These are phyloP conservation scores for Pissodes strobi DNA, from an alignment of 1,140 invertebrate genomes.

Conservation along the genomic window DNA sequence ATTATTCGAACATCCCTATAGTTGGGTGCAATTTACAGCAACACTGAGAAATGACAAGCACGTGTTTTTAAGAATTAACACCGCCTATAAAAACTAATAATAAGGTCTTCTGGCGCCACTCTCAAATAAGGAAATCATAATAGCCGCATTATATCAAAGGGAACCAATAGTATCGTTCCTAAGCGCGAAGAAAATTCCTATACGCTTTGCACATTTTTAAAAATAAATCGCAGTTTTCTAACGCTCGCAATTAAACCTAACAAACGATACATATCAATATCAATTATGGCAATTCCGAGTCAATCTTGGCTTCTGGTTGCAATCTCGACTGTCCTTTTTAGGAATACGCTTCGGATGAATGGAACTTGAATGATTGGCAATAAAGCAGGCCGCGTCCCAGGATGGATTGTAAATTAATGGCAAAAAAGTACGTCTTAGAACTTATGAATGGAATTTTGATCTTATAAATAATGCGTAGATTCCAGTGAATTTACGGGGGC, in stretches of 20 bases:
- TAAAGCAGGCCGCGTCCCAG: not conserved
- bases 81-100: not conserved
- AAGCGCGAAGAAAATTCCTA: constrained; percentile 3
- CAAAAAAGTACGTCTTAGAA: not conserved
- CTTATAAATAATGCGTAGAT: not conserved
- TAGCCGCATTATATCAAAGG: not conserved
- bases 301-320: not conserved
- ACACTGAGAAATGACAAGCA: too few species aligned
- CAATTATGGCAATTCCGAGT: constrained; percentile 23
- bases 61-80: not conserved
- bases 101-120: constrained; percentile 1
- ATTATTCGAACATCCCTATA: too few species aligned
- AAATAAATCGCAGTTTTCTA: constrained; percentile 16
- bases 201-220: constrained; percentile 10
- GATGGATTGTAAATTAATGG: not conserved
- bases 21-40: not conserved
- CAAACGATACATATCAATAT: constrained; percentile 21
- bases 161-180: not conserved
- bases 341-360: constrained; percentile 14
- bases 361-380: constrained; percentile 15
- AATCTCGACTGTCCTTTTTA: constrained; percentile 19
- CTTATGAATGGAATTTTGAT: constrained; percentile 23
- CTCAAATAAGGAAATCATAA: constrained; percentile 13
- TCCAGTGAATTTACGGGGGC: too few species aligned
- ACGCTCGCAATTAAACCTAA: constrained; percentile 20